Conservation (phyloP, 2,888 invertebrate species). For the Protodeltote pygarga region DNA sequence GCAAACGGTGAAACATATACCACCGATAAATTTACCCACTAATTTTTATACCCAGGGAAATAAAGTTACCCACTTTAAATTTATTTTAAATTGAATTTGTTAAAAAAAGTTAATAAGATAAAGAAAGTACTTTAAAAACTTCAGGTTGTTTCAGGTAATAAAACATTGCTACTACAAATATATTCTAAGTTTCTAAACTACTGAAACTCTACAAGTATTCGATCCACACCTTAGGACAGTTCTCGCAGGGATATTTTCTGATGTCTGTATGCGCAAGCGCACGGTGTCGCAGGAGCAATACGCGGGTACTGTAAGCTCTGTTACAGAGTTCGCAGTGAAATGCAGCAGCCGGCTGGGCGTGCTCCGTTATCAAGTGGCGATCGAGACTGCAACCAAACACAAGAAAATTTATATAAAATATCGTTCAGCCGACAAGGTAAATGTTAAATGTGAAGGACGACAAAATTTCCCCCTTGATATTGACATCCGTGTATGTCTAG, state of each 20-base stretch:
- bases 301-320: conserved; percentile 93
- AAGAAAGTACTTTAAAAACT: conserved; percentile 35
- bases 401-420: conserved; percentile 49
- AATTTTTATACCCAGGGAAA: conserved; percentile 35
- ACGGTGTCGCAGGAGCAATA: conserved; percentile 93
- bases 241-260: conserved; percentile 96
- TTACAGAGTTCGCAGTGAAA: conserved; percentile 95
- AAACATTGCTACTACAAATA: too few species aligned
- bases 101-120: conserved; percentile 13
- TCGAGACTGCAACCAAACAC: conserved; percentile 90
- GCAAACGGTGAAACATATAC: conserved; percentile 64
- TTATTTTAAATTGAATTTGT: neutral
- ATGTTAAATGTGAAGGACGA: conserved; percentile 52
- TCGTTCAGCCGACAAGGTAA: conserved; percentile 27
- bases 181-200: conserved; percentile 16
- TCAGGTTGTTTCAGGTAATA: conserved; percentile 41
- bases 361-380: conserved; percentile 92
- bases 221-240: conserved; percentile 92
- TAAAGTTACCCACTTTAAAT: conserved; percentile 16
- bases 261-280: conserved; percentile 93
- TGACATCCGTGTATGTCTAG: conserved; percentile 52
- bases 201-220: conserved; percentile 22
- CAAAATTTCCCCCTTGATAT: conserved; percentile 55
- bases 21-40: conserved; percentile 43
- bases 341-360: conserved; percentile 92